Conservation (phyloP, 1,140 invertebrate genomes). For the Calephelis nemesis region DNA sequence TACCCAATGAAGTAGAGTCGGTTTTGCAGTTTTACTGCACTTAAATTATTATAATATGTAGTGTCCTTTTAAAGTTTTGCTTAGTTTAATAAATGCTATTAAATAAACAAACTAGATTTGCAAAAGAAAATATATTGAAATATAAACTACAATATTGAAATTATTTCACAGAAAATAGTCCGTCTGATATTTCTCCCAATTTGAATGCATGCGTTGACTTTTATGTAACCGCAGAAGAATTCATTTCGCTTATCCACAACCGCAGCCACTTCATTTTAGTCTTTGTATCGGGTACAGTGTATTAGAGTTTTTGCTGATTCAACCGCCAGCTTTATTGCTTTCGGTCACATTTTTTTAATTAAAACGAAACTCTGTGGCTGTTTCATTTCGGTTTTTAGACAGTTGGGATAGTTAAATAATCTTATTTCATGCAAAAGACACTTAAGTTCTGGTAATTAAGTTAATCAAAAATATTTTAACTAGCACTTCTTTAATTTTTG, state of each 20-base stretch:
- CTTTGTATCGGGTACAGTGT: not conserved
- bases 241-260: constrained; percentile 22
- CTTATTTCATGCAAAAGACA: no score
- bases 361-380: not conserved
- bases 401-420: not conserved
- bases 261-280: constrained; percentile 20
- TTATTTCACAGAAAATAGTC: not conserved
- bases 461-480: no score
- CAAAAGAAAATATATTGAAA: no score
- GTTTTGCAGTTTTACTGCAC: no score
- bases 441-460: no score
- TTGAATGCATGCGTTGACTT: constrained; percentile 20
- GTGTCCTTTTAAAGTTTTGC: no score
- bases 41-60: no score
- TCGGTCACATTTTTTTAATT: constrained; percentile 7
- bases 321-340: constrained; percentile 5
- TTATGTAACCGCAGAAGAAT: constrained; percentile 19
- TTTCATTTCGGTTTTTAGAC: not conserved
- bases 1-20: no score
- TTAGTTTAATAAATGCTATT: no score
- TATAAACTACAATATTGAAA: not conserved
- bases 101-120: no score
- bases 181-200: not conserved
- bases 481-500: no score
- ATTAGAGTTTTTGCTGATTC: constrained; percentile 17